Percentiles rank a stretch among this genome's conserved stretches.
Evolutionary conservation across 2,888 invertebrate species (phyloP).

Genomic region (Cerceris rybyensis): DNA sequence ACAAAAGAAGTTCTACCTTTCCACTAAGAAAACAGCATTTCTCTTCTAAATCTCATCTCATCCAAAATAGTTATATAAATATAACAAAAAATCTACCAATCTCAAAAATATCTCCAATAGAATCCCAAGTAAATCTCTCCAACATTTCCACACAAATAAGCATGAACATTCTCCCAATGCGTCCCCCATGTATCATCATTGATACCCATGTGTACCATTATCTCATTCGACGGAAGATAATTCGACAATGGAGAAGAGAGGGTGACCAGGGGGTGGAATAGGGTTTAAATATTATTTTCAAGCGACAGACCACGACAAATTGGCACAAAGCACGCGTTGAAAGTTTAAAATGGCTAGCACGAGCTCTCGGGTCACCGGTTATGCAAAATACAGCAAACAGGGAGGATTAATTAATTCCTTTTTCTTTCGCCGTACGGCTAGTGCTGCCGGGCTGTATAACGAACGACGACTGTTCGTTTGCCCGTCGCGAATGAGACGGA

Average conservation of each 20-base stretch:
- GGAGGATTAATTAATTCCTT: constrained; percentile 55
- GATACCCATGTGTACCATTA: constrained; percentile 18
- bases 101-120: too few species aligned
- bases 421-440: constrained; percentile 19
- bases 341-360: constrained; percentile 3
- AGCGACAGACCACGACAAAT: constrained; percentile 31
- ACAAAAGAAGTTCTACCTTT: too few species aligned
- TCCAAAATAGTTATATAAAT: too few species aligned
- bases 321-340: constrained; percentile 22
- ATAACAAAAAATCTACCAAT: too few species aligned
- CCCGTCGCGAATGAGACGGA: constrained; percentile 19
- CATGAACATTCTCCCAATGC: too few species aligned
- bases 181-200: background rate
- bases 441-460: constrained; percentile 2
- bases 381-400: constrained; percentile 52
- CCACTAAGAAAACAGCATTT: too few species aligned
- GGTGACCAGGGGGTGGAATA: background rate
- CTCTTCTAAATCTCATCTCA: too few species aligned
- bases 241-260: background rate
- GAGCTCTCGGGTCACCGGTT: constrained; percentile 29
- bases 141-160: background rate
- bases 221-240: constrained; percentile 32
- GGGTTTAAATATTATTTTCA: constrained; percentile 29
- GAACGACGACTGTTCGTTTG: constrained; percentile 15
- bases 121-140: background rate